These are phyloP conservation scores for Coccyzus lansbergi DNA, from an alignment of 2,797 vertebrate species.

Conservation along the genomic window DNA sequence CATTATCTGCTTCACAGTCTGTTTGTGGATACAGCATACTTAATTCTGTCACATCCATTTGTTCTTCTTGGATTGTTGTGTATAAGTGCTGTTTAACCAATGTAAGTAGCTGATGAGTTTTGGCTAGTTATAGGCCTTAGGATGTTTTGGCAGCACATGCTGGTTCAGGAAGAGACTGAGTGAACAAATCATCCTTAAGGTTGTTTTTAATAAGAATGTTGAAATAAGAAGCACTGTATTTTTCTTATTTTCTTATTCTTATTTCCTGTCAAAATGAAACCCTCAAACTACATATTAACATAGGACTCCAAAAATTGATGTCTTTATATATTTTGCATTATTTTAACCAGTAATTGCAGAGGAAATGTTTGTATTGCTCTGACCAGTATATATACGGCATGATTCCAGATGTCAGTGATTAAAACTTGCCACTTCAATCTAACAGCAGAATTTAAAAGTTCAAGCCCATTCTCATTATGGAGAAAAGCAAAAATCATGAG, in stretches of 20 bases:
- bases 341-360: neutral
- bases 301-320: neutral
- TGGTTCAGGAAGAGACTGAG: neutral
- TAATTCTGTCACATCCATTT: neutral
- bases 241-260: neutral
- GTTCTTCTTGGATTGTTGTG: neutral
- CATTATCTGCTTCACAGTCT: neutral
- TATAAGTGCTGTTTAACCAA: neutral
- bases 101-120: neutral
- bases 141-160: neutral
- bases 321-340: neutral
- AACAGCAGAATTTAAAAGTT: neutral
- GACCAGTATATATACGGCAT: neutral
- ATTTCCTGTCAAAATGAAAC: neutral
- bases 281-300: neutral
- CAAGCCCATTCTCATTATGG: neutral
- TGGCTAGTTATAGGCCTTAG: neutral
- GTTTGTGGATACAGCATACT: rapidly evolving
- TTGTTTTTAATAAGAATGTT: neutral
- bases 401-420: neutral
- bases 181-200: neutral
- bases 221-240: neutral
- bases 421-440: neutral
- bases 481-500: neutral
- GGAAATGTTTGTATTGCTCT: neutral